Conservation (phyloP, 2,113 vertebrate genomes). For the Corythornis vintsioides region DNA sequence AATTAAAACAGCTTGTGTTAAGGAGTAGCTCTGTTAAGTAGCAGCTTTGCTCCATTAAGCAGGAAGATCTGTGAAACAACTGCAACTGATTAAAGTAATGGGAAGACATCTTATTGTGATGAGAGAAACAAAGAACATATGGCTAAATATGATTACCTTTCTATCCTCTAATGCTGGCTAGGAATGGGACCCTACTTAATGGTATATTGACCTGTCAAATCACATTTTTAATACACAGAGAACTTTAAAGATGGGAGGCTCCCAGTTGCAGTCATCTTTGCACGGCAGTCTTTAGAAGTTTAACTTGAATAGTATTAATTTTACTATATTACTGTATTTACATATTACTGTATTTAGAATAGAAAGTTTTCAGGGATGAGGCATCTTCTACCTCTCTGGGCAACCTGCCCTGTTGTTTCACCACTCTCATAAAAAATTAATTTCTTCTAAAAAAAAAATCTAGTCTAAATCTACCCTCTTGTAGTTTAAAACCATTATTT, state of each 20-base stretch:
- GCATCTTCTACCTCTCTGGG: neutral
- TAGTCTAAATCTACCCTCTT: neutral
- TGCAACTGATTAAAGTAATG: neutral
- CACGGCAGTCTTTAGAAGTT: neutral
- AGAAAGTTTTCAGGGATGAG: neutral
- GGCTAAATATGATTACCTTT: neutral
- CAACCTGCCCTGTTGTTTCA: neutral
- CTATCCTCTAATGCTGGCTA: neutral
- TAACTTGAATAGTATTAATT: neutral
- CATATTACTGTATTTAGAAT: neutral
- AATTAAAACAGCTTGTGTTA: neutral
- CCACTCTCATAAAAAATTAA: neutral
- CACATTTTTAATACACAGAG: neutral
- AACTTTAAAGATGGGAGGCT: neutral
- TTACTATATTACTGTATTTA: neutral
- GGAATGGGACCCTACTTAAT: neutral
- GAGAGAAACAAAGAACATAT: neutral
- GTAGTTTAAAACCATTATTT: neutral
- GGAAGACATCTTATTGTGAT: neutral
- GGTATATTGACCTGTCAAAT: neutral
- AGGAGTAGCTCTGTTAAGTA: neutral
- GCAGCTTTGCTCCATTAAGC: neutral
- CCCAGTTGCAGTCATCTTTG: neutral
- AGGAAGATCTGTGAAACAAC: neutral
- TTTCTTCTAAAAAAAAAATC: neutral